Base-by-base conservation (phyloP, 1,140 invertebrate genomes). In the Cephus cinctus region DNA sequence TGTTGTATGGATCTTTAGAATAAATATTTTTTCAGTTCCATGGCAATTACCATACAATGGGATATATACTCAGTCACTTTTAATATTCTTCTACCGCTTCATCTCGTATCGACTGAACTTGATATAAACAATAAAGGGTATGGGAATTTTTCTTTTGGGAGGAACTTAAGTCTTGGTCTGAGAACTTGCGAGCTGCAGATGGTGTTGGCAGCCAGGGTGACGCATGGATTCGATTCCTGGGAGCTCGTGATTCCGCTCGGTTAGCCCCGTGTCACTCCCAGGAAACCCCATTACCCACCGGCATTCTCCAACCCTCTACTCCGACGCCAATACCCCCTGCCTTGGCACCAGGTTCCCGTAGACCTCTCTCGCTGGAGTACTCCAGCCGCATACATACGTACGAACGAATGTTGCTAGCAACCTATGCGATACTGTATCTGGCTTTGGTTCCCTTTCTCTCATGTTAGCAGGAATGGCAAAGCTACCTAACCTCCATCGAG, bases 201-300 rank as follows among this genome's bases (percentile, higher is more conserved):
- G 74, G 73, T 75, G 74, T 75, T 76, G 74, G 74, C 74, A 75
- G 73, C 58, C 65, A 47, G 71, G 69, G 71, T 76, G 73, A 75
- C 70, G 71, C 74, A 76, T 76, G 71, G 73, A 73, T 75, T 76
- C 73, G 73, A 75, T 76, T 76, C 66, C 71, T 73, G 66, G 68
- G 66, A 73, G 71, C 71, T 75, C 71, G 71, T 75, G 74, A 76
- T 76, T 75, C 72, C 74, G 71, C 68, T 73, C 69, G 73, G 73
- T 76, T 76, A 75, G 71, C 67, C 67, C 60, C 70, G 66, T 71
- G 73, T 76, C 74, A 73, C 71, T 75, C 71, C 71, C 73, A 75
- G 73, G 63, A 60, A 74, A 73, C 65, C 69, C 70, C 63, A 70
- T 69, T 74, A 75, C 68, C 67, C 70, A 48, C 54, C 20, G 49